These are phyloP conservation scores for Leptopilina drosophilae DNA, from an alignment of 2,888 invertebrate genomes.

Conservation along the genomic window DNA sequence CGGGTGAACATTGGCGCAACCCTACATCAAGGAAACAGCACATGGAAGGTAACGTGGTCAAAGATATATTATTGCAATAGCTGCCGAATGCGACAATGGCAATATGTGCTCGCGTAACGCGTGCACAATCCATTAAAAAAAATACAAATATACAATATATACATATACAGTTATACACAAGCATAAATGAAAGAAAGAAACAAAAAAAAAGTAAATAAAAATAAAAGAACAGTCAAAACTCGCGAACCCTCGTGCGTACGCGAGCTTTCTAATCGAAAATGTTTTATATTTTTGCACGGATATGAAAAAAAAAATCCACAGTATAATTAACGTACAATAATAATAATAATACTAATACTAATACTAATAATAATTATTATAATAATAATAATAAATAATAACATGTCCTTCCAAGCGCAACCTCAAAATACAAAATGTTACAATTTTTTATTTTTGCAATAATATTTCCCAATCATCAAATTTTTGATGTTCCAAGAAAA, in stretches of 20 bases:
- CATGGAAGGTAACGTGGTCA: constrained; percentile 42
- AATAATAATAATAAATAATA: constrained; percentile 71
- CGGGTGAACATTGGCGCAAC: constrained; percentile 40
- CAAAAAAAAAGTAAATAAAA: too few species aligned
- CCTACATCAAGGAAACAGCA: constrained; percentile 58
- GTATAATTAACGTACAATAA: constrained; percentile 71
- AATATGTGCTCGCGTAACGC: constrained; percentile 36
- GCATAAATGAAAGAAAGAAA: not conserved
- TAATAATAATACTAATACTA: constrained; percentile 54
- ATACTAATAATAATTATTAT: constrained; percentile 65
- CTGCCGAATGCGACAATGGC: constrained; percentile 41
- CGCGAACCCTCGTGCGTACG: constrained; percentile 44
- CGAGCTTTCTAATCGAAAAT: constrained; percentile 72
- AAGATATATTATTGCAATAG: constrained; percentile 42
- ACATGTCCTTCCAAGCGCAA: constrained; percentile 76
- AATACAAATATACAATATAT: constrained; percentile 6
- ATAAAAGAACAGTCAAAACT: constrained; percentile 16
- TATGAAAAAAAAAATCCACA: constrained; percentile 50
- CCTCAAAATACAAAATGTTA: constrained; percentile 75
- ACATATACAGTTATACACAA: constrained; percentile 48
- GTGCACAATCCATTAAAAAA: constrained; percentile 20
- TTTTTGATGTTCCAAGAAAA: constrained; percentile 61
- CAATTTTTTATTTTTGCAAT: constrained; percentile 74
- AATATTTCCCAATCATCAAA: constrained; percentile 55
- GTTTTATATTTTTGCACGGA: constrained; percentile 75